A percentile compares a stretch with the other conserved stretches of the same genome.
Evolutionary conservation across 2,888 invertebrate genomes (phyloP).

Genomic region (Cantharis flavilabris): DNA sequence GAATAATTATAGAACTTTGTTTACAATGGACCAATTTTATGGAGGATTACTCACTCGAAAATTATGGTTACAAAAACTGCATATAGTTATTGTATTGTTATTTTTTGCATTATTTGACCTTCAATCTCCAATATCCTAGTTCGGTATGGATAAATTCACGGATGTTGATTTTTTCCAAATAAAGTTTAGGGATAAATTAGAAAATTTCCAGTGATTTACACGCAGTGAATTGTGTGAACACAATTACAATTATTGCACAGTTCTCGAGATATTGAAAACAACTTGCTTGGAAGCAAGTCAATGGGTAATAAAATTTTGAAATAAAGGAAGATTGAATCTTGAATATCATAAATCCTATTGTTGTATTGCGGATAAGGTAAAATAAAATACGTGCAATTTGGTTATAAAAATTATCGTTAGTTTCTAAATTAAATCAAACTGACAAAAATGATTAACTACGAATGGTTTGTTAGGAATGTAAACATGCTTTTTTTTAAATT

Average conservation of each 20-base stretch:
- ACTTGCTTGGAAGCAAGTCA: background rate
- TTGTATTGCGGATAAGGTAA: background rate
- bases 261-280: background rate
- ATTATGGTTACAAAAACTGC: no score
- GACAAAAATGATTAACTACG: background rate
- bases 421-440: background rate
- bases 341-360: background rate
- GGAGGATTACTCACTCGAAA: no score
- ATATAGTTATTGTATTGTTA: no score
- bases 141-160: no score
- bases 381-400: background rate
- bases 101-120: no score
- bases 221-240: no score
- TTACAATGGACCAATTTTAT: no score
- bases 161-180: no score
- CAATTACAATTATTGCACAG: background rate
- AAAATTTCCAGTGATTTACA: no score
- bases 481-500: background rate
- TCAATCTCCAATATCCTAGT: no score
- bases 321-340: background rate
- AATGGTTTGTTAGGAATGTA: conserved; percentile 3
- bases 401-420: background rate
- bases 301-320: background rate
- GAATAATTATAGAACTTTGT: no score
- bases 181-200: no score